A percentile compares a stretch with the other conserved stretches of the same genome.
Conservation (phyloP, 92 coral and sea anemone genomes). For the Heliopora coerulea region DNA sequence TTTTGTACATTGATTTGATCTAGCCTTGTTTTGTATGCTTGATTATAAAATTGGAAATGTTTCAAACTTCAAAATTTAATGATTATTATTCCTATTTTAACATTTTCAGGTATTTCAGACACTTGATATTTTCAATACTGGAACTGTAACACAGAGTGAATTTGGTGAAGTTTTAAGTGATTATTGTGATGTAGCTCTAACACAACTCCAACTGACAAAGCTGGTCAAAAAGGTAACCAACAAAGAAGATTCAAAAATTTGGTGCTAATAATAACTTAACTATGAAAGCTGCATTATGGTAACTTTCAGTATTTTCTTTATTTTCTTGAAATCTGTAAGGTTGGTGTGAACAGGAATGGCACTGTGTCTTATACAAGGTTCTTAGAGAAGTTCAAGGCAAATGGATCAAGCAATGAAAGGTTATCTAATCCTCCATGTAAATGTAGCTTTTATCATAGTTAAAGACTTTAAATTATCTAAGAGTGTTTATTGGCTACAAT, state of each 20-base stretch:
- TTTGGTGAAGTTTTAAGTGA: slow-evolving; percentile 76
- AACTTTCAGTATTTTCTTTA: too few relatives aligned
- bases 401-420: slow-evolving; percentile 7
- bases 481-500: too few relatives aligned
- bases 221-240: slow-evolving; percentile 70
- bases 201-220: slow-evolving; percentile 78
- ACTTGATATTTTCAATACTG: slow-evolving; percentile 25
- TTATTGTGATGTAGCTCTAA: slow-evolving; percentile 72
- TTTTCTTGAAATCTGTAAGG: too few relatives aligned
- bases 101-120: slow-evolving; percentile 7
- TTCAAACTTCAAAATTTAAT: too few relatives aligned
- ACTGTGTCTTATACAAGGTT: slow-evolving; percentile 76
- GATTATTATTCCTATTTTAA: too few relatives aligned
- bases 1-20: too few relatives aligned
- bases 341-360: slow-evolving; percentile 88
- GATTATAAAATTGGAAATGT: too few relatives aligned
- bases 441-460: too few relatives aligned
- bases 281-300: too few relatives aligned
- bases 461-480: too few relatives aligned
- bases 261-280: neutral
- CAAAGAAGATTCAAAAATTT: neutral
- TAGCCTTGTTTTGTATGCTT: too few relatives aligned
- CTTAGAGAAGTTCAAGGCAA: slow-evolving; percentile 56
- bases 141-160: slow-evolving; percentile 79
- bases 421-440: neutral